phyloP scores from a whole-genome alignment of 2,113 vertebrate species.

The Felis chaus region DNA sequence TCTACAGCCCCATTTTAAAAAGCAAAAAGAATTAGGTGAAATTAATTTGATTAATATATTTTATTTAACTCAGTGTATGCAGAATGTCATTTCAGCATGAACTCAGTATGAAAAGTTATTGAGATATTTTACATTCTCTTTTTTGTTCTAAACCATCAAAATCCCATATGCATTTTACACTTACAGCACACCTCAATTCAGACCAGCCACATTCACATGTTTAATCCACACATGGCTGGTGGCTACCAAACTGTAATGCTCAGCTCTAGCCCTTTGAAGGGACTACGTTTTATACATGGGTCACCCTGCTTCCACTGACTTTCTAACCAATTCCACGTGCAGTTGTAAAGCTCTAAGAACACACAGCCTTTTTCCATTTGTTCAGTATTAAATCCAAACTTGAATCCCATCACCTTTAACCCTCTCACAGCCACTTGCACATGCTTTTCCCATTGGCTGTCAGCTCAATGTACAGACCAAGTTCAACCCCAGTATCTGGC shows the following conservation, averaged over 20 bases:
- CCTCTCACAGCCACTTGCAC: neutral
- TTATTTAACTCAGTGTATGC: slow-evolving; percentile 40
- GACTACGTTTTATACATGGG: neutral
- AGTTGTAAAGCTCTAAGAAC: neutral
- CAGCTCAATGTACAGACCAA: neutral
- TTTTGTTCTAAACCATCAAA: slow-evolving; percentile 36
- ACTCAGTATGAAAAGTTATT: slow-evolving; percentile 30
- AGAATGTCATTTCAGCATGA: slow-evolving; percentile 35
- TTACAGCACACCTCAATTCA: neutral
- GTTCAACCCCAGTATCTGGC: neutral
- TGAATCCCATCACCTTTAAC: neutral
- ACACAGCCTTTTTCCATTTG: neutral
- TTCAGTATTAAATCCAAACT: slow-evolving; percentile 40
- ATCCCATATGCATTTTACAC: neutral
- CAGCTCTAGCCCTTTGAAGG: neutral
- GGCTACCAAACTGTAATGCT: neutral
- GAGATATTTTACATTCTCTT: neutral
- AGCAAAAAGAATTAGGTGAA: slow-evolving; percentile 43
- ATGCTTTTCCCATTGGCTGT: neutral
- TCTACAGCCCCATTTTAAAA: neutral
- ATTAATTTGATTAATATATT: slow-evolving; percentile 8
- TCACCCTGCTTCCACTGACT: neutral
- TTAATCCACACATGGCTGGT: neutral
- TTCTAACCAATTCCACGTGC: neutral
- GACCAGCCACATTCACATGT: neutral